These are phyloP conservation scores for Bolinopsis microptera DNA, from an alignment of 37 sponge, comb jelly and placozoan species.

Conservation along the genomic window DNA sequence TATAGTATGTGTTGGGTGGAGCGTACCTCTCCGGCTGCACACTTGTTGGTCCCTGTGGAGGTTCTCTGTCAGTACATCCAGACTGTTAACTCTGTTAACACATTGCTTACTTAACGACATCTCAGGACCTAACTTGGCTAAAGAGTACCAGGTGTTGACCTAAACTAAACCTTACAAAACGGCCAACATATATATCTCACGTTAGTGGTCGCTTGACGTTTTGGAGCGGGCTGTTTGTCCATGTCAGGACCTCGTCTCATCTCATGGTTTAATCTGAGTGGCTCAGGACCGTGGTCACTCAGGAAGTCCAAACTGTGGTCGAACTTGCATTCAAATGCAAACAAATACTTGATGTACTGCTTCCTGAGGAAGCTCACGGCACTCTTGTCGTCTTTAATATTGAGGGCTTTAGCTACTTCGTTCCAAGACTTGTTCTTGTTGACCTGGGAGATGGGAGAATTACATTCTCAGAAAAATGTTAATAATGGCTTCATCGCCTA, in stretches of 20 bases:
- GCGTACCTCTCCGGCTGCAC: background rate
- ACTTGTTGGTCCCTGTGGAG: background rate
- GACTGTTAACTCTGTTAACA: too few species aligned
- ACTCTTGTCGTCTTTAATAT: conserved; percentile 33
- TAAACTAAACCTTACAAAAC: too few species aligned
- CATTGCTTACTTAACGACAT: too few species aligned
- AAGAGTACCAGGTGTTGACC: too few species aligned
- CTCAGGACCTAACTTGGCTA: too few species aligned
- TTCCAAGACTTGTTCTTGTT: conserved; percentile 23
- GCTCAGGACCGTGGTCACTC: conserved; percentile 6
- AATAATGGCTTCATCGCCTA: too few species aligned
- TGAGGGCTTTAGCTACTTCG: conserved; percentile 29
- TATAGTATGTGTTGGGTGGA: background rate
- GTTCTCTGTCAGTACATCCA: too few species aligned
- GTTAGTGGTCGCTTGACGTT: conserved; percentile 9
- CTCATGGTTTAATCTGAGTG: background rate
- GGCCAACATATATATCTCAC: too few species aligned
- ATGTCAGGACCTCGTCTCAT: background rate
- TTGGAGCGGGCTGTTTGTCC: background rate
- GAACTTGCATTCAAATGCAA: conserved; percentile 53
- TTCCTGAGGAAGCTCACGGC: conserved; percentile 16
- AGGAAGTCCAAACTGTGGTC: conserved; percentile 22
- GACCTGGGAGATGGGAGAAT: too few species aligned
- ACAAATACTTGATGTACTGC: conserved; percentile 40
- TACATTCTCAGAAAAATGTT: too few species aligned